Evolutionary conservation across 2,113 vertebrate species (phyloP).

Genomic region (Megaceryle maxima): DNA sequence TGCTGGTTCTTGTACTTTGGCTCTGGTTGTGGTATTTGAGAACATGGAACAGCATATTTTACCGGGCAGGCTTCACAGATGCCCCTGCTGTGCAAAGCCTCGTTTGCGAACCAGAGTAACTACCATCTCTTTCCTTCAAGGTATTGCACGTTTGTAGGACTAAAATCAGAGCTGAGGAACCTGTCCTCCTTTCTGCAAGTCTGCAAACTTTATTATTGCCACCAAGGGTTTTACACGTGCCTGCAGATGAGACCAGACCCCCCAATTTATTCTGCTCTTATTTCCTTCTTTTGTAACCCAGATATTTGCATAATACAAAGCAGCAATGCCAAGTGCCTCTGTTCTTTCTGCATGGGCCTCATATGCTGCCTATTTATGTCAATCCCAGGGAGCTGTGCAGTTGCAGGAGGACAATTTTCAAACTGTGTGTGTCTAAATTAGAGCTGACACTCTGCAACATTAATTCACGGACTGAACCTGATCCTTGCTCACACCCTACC

Average conservation of each 20-base stretch:
- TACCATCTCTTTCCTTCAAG: neutral
- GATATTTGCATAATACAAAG: neutral
- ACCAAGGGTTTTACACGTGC: neutral
- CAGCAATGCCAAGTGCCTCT: neutral
- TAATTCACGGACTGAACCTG: neutral
- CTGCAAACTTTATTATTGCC: neutral
- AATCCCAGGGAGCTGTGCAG: neutral
- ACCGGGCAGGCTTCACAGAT: neutral
- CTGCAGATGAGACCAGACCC: neutral
- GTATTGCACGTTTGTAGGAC: neutral
- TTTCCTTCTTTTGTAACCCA: slow-evolving; percentile 2
- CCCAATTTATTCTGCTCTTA: neutral
- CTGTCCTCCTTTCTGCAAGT: neutral
- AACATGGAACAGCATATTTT: neutral
- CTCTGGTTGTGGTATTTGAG: neutral
- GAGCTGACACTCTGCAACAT: slow-evolving; percentile 38
- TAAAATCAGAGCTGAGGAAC: neutral
- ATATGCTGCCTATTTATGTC: slow-evolving; percentile 14
- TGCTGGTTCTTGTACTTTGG: neutral
- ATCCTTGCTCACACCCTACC: slow-evolving; percentile 22
- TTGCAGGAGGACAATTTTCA: slow-evolving; percentile 32
- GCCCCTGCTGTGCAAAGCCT: neutral
- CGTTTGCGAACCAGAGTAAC: fast-evolving
- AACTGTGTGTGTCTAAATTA: slow-evolving; percentile 14
- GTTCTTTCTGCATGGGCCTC: neutral